These are phyloP conservation scores for Phyllostomus discolor DNA, from an alignment of 2,113 vertebrate genomes.

Conservation along the genomic window DNA sequence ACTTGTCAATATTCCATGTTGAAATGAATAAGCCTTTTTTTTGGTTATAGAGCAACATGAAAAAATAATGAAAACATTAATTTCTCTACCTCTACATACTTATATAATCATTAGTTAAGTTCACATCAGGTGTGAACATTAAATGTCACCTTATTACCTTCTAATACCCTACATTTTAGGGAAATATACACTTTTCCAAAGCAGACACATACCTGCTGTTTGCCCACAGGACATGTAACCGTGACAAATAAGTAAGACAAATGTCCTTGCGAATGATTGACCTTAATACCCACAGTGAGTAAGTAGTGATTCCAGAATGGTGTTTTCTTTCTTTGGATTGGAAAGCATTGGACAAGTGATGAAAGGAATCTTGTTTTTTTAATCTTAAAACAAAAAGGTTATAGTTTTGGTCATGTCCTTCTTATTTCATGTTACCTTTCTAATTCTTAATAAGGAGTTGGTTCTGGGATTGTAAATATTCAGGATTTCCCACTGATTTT, in stretches of 20 bases:
- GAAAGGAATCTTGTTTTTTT: neutral
- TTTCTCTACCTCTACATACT: neutral
- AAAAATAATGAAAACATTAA: conserved; percentile 36
- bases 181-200: neutral
- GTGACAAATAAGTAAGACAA: neutral
- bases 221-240: neutral
- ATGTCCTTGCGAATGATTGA: neutral
- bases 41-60: neutral
- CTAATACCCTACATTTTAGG: neutral
- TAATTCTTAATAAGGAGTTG: neutral
- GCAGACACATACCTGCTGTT: neutral
- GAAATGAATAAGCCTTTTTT: neutral
- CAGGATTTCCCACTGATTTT: neutral
- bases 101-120: neutral
- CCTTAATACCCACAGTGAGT: neutral
- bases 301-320: neutral
- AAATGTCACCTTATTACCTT: neutral
- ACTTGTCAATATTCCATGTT: neutral
- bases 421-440: neutral
- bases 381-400: neutral
- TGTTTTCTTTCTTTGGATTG: conserved; percentile 14
- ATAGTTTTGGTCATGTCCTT: neutral
- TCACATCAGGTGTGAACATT: conserved; percentile 3
- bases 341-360: neutral
- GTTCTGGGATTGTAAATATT: conserved; percentile 18